phyloP scores from a whole-genome alignment of 64 coral and sea anemone genomes.

The Stichodactyla mertensii region DNA sequence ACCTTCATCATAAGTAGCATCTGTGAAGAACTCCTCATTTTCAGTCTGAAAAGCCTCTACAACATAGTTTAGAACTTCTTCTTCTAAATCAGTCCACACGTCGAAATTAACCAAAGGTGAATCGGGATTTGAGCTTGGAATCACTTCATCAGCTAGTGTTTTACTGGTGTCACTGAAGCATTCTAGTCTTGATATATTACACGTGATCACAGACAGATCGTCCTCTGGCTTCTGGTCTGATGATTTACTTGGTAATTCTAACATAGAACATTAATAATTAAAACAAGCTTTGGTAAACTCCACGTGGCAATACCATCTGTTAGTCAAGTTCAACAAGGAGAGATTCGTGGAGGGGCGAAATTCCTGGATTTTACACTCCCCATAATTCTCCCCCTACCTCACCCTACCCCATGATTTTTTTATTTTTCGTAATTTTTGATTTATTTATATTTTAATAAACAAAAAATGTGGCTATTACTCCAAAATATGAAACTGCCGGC shows the following conservation, averaged over 20 bases:
- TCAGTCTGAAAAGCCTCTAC: conserved; percentile 38
- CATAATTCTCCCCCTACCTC: too few species aligned
- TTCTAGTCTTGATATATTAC: background rate
- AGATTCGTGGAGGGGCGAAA: too few species aligned
- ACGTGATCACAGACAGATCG: background rate
- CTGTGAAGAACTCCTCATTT: conserved; percentile 30
- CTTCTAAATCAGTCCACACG: conserved; percentile 71
- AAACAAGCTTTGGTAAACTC: too few species aligned
- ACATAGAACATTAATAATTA: too few species aligned
- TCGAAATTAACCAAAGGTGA: conserved; percentile 56
- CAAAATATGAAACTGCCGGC: too few species aligned
- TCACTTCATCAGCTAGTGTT: conserved; percentile 45
- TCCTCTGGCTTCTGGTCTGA: background rate
- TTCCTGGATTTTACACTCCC: too few species aligned
- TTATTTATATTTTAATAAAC: too few species aligned
- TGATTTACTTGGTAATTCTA: background rate
- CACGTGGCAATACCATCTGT: too few species aligned
- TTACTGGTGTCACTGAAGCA: background rate
- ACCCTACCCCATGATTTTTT: too few species aligned
- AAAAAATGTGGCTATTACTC: too few species aligned
- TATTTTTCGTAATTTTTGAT: too few species aligned
- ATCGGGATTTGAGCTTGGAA: conserved; percentile 89
- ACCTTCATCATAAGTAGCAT: conserved; percentile 2
- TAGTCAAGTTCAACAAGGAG: too few species aligned
- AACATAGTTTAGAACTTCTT: conserved; percentile 58